Base-by-base conservation (phyloP, 2,888 invertebrate genomes). In the Ligdia adustata region DNA sequence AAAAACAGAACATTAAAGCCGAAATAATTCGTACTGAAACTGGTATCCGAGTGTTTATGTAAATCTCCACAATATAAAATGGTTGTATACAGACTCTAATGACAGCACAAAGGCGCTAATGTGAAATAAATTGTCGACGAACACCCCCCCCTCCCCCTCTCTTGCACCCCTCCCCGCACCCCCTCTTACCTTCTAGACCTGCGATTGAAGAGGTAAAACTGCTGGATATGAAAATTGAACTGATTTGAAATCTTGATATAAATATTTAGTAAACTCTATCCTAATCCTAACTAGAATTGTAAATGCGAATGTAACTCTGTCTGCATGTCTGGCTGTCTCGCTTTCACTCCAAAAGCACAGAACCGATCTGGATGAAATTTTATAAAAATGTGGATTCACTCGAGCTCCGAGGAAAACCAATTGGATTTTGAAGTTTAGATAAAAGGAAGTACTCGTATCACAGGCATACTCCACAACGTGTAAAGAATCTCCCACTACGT, bases 121-220 rank as follows among this genome's bases (percentile, higher is more conserved):
- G 87, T 69, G 82, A 83, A 81, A 85, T 86, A 86, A 85, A 87
- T 87, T 82, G 82, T 79, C 79, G 77, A 62, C 66, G 65, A 55
- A 69, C 75, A 63, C 62, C 69, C 66, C 60, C 54, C 63, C 60
- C 51, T 41, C 43, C 29, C 5, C 22, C 40, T 29, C 6, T 4
- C 18, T 18, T 14, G 18, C 9, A 2, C n/a, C 20, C 7, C 4
- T 32, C 26, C 13, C 9, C 11, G 32, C n/a, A n/a, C n/a, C n/a
- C n/a, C n/a, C n/a, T n/a, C n/a, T n/a, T n/a, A n/a, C n/a, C n/a
- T n/a, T n/a, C n/a, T n/a, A n/a, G 11, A 18, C 33, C 14, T 26
- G 29, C 24, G 16, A 28, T 9, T 20, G 13, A 15, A 24, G 46
- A 50, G 26, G 9, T 11, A 12, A 4, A 11, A 5, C 2, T 11